Base-by-base conservation (phyloP, 2,797 vertebrate species). In the Limnodromus scolopaceus region DNA sequence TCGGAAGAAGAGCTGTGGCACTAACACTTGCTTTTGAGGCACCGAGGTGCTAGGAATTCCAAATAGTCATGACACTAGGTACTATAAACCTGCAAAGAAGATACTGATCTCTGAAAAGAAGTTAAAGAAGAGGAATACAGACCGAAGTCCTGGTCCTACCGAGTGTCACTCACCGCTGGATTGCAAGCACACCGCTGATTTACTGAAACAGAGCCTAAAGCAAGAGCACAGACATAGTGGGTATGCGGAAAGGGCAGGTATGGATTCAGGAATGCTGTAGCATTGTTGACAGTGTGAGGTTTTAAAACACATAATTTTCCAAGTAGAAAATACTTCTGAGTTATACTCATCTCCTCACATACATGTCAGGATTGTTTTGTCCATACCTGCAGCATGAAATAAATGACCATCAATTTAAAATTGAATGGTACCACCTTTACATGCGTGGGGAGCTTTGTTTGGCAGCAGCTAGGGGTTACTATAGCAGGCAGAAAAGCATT, bases 301-400 rank as follows among this genome's bases (percentile, higher is more conserved):
- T 75, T 90, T 36, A 82, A 74, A 78, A 19, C 80, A 46, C 0
- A 0, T 79, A 10, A 76, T 91, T 82, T 84, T 51, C 54, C 61
- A 70, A 57, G 51, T 3, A 89, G 89, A 69, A 93, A 89, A 96
- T 96, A 76, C 32, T 8, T 81, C 10, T 6, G 54, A 87, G 85
- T 75, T 78, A 23, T 13, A 88, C 72, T 93, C 87, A 96, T 57
- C 65, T 81, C 60, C 54, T 64, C 2, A 1, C 1, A 4, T 27
- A 48, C 10, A 10, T 0, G 0, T 43, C 39, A 19, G 18, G 46
- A 58, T 46, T 93, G 89, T 83, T 91, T 66, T 69, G 80, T 38
- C 64, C 38, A 7, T 34, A 79, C 46, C 46, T 81, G 68, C n/a
- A 82, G 68, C 43, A 16, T 1, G 20, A 64, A 85, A 64, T 39